Conservation (phyloP, 1,140 invertebrate species). For the Contarinia nasturtii region DNA sequence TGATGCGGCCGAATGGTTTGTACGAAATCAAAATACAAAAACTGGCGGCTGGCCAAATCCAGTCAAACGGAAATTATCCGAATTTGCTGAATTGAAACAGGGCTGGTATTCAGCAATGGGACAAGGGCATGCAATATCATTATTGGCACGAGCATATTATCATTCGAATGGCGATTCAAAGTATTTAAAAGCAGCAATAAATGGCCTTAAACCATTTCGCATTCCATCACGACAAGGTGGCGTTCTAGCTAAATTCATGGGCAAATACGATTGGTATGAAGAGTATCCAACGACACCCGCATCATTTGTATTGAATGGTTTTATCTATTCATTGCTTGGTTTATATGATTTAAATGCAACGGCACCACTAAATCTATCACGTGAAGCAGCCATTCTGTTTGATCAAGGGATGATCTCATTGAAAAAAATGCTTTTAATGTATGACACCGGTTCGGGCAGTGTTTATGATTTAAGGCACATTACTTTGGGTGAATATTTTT, state of each 20-base stretch:
- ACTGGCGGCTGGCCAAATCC: slow-evolving; percentile 80
- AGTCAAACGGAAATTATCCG: slow-evolving; percentile 54
- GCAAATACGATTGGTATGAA: slow-evolving; percentile 78
- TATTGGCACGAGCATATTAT: slow-evolving; percentile 75
- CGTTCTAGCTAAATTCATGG: slow-evolving; percentile 66
- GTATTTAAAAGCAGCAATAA: slow-evolving; percentile 65
- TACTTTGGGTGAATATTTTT: slow-evolving; percentile 36
- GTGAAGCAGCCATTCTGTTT: slow-evolving; percentile 58
- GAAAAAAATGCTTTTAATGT: slow-evolving; percentile 76
- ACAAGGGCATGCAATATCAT: slow-evolving; percentile 89
- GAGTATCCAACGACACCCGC: slow-evolving; percentile 93
- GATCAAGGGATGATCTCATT: slow-evolving; percentile 74
- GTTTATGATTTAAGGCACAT: slow-evolving; percentile 92
- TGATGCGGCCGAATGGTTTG: slow-evolving; percentile 84
- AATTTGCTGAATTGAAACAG: slow-evolving; percentile 58
- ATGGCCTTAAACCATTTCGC: slow-evolving; percentile 65
- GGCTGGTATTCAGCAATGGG: slow-evolving; percentile 97
- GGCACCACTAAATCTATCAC: slow-evolving; percentile 34
- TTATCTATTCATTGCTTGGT: slow-evolving; percentile 93
- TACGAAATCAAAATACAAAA: slow-evolving; percentile 59
- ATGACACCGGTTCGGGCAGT: slow-evolving; percentile 91
- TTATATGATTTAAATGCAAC: slow-evolving; percentile 77
- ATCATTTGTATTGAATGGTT: slow-evolving; percentile 94
- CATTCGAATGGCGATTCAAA: slow-evolving; percentile 49
- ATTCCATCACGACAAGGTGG: slow-evolving; percentile 53